phyloP scores from a whole-genome alignment of 2,113 vertebrate species.

The Anoura caudifer region DNA sequence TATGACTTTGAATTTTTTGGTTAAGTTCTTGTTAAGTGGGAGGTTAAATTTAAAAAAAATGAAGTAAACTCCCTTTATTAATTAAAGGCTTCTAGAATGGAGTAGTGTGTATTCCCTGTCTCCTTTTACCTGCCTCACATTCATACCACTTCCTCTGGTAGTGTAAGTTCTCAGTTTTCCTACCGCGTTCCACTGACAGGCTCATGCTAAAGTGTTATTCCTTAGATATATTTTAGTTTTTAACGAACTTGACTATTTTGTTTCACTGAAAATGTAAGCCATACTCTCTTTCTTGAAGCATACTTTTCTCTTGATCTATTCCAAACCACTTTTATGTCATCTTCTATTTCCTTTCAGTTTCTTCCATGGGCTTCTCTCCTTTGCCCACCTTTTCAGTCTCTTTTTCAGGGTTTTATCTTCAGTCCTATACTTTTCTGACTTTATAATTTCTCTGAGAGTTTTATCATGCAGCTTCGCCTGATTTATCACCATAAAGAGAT shows the following conservation, averaged over 20 bases:
- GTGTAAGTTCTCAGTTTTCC: neutral
- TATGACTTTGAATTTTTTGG: neutral
- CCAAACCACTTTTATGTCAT: neutral
- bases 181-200: neutral
- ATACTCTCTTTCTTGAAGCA: neutral
- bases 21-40: neutral
- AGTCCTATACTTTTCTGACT: neutral
- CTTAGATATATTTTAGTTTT: neutral
- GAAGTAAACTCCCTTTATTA: neutral
- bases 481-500: neutral
- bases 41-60: neutral
- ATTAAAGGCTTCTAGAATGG: neutral
- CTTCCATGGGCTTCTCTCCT: neutral
- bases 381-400: neutral
- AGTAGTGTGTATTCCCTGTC: neutral
- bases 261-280: neutral
- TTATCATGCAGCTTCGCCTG: neutral
- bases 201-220: neutral
- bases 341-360: neutral
- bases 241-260: neutral
- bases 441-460: neutral
- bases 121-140: neutral
- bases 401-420: neutral
- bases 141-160: neutral
- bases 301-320: slow-evolving; percentile 8